These are phyloP conservation scores for Zygaena filipendulae DNA, from an alignment of 2,888 invertebrate genomes.

Conservation along the genomic window DNA sequence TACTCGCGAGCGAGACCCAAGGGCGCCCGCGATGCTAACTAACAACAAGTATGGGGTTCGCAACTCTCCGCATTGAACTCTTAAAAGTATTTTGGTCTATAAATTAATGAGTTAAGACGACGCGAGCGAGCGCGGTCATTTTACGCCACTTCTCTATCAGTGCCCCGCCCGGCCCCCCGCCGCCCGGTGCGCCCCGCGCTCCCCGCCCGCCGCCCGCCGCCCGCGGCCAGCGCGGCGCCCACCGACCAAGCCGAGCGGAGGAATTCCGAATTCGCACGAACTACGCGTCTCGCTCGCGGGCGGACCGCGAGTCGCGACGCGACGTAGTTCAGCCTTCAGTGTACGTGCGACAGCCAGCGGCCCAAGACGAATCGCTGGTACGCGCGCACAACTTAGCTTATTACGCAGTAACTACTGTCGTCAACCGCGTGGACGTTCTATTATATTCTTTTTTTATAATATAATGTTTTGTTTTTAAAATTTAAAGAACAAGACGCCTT, in stretches of 20 bases:
- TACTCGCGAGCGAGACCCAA: slow-evolving; percentile 23
- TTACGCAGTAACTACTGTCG: slow-evolving; percentile 59
- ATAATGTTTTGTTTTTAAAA: slow-evolving; percentile 7
- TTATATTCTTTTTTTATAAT: slow-evolving; percentile 23
- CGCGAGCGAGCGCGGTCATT: slow-evolving; percentile 33
- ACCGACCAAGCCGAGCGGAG: no score
- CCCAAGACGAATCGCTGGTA: slow-evolving; percentile 42
- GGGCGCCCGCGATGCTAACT: slow-evolving; percentile 20
- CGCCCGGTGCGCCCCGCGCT: slow-evolving; percentile 23
- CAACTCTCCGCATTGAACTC: slow-evolving; percentile 25
- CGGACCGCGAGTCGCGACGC: slow-evolving; percentile 39
- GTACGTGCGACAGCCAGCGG: slow-evolving; percentile 59
- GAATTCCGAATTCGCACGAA: slow-evolving; percentile 34
- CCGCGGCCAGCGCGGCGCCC: slow-evolving; percentile 41
- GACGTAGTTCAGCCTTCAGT: slow-evolving; percentile 34
- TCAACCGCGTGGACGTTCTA: slow-evolving; percentile 56
- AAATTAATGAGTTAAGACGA: slow-evolving; percentile 19
- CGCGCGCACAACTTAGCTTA: slow-evolving; percentile 44
- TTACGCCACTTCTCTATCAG: slow-evolving; percentile 50
- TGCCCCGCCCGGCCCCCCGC: slow-evolving; percentile 34
- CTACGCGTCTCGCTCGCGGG: slow-evolving; percentile 56
- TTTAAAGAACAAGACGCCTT: slow-evolving; percentile 11
- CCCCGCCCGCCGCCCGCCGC: slow-evolving; percentile 28
- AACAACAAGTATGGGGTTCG: slow-evolving; percentile 18
- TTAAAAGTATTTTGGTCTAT: slow-evolving; percentile 32